phyloP scores from a whole-genome alignment of 2,797 vertebrate genomes.

The Borostomias antarcticus region DNA sequence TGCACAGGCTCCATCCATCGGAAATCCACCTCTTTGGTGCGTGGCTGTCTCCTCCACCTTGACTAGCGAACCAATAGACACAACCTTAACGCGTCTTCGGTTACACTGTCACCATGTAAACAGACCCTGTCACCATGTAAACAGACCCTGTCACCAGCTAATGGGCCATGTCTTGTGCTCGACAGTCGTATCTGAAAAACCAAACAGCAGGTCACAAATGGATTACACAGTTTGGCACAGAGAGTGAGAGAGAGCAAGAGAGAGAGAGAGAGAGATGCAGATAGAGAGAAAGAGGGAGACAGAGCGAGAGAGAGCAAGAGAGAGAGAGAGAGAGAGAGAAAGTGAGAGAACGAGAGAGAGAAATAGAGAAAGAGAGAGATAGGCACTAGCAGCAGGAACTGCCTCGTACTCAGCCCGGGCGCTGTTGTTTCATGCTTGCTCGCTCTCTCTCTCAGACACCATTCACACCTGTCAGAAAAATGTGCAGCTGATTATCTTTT shows the following conservation, averaged over 20 bases:
- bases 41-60: too few relatives aligned
- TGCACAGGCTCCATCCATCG: too few relatives aligned
- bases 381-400: too few relatives aligned
- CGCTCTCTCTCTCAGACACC: conserved; percentile 29
- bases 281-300: too few relatives aligned
- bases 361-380: too few relatives aligned
- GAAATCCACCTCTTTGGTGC: too few relatives aligned
- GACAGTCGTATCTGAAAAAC: neutral
- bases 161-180: neutral
- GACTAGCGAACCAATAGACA: neutral
- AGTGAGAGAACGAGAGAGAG: too few relatives aligned
- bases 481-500: conserved; percentile 45
- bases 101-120: neutral
- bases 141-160: neutral
- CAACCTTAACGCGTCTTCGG: neutral
- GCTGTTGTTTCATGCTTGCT: neutral
- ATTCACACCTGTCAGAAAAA: conserved; percentile 49
- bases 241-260: neutral
- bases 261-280: too few relatives aligned
- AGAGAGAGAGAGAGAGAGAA: too few relatives aligned
- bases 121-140: neutral
- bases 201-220: neutral
- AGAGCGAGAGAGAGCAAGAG: too few relatives aligned
- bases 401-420: neutral
- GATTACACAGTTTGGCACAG: neutral